Evolutionary conservation across 92 coral and sea anemone genomes (phyloP), one percentile per base, ranked within the genome.

Genomic region (Montipora capitata): DNA sequence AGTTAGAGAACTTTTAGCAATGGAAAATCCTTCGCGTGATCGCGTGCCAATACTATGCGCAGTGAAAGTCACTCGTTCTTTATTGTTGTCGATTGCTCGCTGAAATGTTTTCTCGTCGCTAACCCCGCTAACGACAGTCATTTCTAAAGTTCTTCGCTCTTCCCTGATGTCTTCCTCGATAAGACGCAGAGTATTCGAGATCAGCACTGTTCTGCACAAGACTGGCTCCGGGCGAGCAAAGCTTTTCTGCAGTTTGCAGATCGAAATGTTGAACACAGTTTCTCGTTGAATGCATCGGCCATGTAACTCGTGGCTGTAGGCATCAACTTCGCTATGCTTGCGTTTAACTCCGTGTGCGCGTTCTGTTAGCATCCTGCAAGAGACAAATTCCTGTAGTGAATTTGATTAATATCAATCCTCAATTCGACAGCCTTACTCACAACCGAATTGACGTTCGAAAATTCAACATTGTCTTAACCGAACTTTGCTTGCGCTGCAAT

Each of bases 241-340:
- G 74, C 93, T 97, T 93, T 94, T 96, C 75, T 94, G 98, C 65
- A 97, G 91, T 76, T 97, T 97, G 90, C 98, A 97, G 85, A 97
- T 80, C 57, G 99, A 97, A 86, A 97, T 97, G 85, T 97, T 94
- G 74, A 97, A 94, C 68, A 97, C 85, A 13, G 99, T 97, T 92
- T 97, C 95, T 84, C 98, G 98, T 82, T 96, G 99, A 81, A 95
- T 90, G 92, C 96, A 93, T 91, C 98, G 98, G 54, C 89, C 87
- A 65, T 95, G 95, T 51, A 88, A 44, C 39, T 79, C 82, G 72
- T 82, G 78, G 12, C 61, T 69, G 67, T 85, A 85, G 58, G 87
- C 93, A 65, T 93, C 96, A 13, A 85, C 90, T 80, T 95, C 98
- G 82, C 91, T 91, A 39, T 93, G 82, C 79, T 95, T 95, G 65